Conservation (phyloP, 2,797 vertebrate genomes). For the Chiroxiphia lanceolata region DNA sequence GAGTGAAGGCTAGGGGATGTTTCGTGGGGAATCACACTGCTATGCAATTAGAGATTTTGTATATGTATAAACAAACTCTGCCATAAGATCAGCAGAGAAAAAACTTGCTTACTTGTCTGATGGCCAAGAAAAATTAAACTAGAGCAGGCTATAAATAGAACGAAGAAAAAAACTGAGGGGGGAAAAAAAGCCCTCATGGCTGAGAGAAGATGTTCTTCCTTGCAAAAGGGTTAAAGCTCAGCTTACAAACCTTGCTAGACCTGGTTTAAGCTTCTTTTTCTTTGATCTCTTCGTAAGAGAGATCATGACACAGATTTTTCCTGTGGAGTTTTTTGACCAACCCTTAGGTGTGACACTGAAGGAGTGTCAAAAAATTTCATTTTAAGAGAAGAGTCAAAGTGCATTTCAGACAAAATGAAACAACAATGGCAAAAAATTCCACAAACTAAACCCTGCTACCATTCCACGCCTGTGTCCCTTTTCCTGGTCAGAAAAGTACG, state of each 20-base stretch:
- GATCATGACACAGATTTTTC: neutral
- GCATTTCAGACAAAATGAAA: neutral
- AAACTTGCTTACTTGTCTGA: constrained; percentile 36
- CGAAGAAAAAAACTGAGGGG: neutral
- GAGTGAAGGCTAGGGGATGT: neutral
- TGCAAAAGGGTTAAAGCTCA: neutral
- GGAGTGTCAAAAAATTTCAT: neutral
- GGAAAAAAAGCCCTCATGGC: neutral
- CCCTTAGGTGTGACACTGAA: neutral
- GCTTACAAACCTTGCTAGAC: neutral
- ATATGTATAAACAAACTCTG: constrained; percentile 35
- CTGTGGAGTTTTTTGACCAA: neutral
- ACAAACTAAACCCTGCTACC: neutral
- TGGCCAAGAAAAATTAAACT: constrained; percentile 53
- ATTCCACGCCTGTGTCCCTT: neutral
- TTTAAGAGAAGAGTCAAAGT: neutral
- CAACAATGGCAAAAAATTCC: neutral
- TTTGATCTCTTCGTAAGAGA: neutral
- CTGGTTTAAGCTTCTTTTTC: neutral
- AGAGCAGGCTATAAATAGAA: constrained; percentile 40
- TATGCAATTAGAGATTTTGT: constrained; percentile 12
- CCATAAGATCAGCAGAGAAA: constrained; percentile 38
- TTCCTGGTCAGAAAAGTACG: neutral
- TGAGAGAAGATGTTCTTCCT: neutral
- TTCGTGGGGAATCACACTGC: constrained; percentile 20